Percentiles rank a stretch among this genome's conserved stretches.
Conservation (phyloP, 2,113 vertebrate genomes). For the Poecile atricapillus region DNA sequence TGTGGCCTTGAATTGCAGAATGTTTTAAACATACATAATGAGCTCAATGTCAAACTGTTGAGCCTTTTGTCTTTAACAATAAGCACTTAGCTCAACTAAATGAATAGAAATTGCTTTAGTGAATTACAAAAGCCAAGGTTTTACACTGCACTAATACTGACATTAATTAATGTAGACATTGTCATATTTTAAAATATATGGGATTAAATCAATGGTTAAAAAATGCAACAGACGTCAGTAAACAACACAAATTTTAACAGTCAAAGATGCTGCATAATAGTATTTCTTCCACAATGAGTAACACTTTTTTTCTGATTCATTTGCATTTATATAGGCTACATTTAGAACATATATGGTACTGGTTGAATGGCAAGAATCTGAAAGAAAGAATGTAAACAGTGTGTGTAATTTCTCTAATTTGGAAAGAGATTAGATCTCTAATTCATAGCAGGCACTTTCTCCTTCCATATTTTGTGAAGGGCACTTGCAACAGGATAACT, state of each 20-base stretch:
- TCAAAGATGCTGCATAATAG: background rate
- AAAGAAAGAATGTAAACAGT: background rate
- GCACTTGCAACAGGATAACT: background rate
- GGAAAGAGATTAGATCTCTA: background rate
- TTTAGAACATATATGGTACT: background rate
- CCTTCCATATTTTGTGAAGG: background rate
- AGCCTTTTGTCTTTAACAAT: conserved; percentile 90
- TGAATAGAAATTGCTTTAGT: conserved; percentile 90
- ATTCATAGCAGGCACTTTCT: background rate
- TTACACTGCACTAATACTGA: conserved; percentile 54
- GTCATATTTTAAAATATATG: conserved; percentile 60
- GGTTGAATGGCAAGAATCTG: background rate
- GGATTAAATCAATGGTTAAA: conserved; percentile 30
- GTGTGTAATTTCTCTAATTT: background rate
- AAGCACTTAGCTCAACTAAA: conserved; percentile 90
- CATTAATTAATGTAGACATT: conserved; percentile 65
- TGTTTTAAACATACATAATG: conserved; percentile 90
- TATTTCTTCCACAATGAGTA: background rate
- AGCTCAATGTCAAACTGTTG: conserved; percentile 84
- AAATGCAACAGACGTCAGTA: background rate
- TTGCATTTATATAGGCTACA: background rate
- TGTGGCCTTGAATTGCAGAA: conserved; percentile 89
- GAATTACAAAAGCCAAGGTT: conserved; percentile 86
- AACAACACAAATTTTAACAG: background rate
- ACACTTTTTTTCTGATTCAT: background rate